Evolutionary conservation across 2,113 vertebrate genomes (phyloP), one percentile per base, ranked within the genome.

Genomic region (Mesocricetus auratus): DNA sequence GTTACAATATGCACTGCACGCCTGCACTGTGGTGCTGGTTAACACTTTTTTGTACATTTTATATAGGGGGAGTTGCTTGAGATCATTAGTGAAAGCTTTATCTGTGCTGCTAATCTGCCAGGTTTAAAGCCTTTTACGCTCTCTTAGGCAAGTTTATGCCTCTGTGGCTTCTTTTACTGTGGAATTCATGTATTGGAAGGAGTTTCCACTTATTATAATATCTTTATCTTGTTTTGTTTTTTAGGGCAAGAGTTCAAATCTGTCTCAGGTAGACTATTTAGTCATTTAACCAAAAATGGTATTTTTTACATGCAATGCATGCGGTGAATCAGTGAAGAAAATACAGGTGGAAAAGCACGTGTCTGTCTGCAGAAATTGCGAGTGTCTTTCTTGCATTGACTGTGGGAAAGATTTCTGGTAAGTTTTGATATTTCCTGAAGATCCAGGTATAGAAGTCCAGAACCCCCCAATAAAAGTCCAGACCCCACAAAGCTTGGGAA

Each of bases 361-460:
- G 75, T 98, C 95, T 33, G 91, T 98, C 11, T 99, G 99, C 97
- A 97, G 99, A 8, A 98, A 96, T 7, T 99, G 99, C 17, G 97
- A 99, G 50, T 99, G 99, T 88, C 98, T 99, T 19, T 99, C 99
- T 1, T 99, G 99, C 97, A 99, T 99, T 83, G 99, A 99, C 93
- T 99, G 99, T 24, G 99, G 99, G 62, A 99, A 99, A 98, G 99
- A 99, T 88, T 99, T 99, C 98, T 99, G 99, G 99, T 99, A 98
- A 83, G 99, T 85, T 71, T 60, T 39, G 22, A 1, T 5, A 19
- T 9, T 66, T 74, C 42, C 0, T 16, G 22, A 3, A 31, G 77
- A 31, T 19, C 22, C n/a, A 9, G 1, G n/a, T 29, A n/a, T 50
- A 60, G 88, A 50, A 39, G 47, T 0, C 2, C 19, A 36, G 75